phyloP scores from a whole-genome alignment of 2,888 invertebrate genomes.

The Scaptomyza parva region DNA sequence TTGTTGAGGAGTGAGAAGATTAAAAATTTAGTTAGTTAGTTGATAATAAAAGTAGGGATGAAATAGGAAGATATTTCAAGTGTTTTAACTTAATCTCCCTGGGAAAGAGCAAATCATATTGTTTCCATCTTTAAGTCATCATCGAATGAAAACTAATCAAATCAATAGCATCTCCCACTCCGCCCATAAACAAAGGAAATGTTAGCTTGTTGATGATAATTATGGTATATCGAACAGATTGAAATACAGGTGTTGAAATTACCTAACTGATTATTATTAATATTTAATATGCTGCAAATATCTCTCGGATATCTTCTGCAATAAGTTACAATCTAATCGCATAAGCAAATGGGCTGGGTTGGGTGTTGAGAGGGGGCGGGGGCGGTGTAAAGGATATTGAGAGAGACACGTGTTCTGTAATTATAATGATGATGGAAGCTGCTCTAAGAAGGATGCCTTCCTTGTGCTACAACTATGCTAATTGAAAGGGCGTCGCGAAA shows the following conservation, averaged over 20 bases:
- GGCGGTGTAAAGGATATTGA: background rate
- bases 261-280: background rate
- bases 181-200: background rate
- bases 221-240: background rate
- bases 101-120: background rate
- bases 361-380: background rate
- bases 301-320: background rate
- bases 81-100: background rate
- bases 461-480: background rate
- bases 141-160: background rate
- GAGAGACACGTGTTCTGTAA: background rate
- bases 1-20: background rate
- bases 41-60: background rate
- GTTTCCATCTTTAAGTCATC: background rate
- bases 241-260: no score
- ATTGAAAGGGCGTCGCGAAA: constrained; percentile 2
- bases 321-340: background rate
- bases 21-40: background rate
- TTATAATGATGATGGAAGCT: background rate
- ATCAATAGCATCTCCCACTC: background rate
- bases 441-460: constrained; percentile 8
- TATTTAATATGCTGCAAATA: background rate
- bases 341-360: background rate
- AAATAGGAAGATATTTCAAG: background rate
- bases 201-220: no score